phyloP scores from a whole-genome alignment of 1,140 invertebrate genomes.

The Papilio dardanus region DNA sequence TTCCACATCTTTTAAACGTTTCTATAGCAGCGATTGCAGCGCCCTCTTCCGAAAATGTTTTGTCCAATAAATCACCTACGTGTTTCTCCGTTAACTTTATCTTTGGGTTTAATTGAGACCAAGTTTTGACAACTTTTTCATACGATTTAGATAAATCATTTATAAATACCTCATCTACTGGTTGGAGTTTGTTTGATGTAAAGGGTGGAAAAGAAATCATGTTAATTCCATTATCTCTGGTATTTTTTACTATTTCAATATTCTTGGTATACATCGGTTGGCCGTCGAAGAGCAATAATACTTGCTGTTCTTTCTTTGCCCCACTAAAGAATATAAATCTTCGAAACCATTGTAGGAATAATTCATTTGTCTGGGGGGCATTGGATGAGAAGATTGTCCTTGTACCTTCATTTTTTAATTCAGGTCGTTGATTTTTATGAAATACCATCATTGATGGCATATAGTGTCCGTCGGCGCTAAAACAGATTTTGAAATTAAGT shows the following conservation, averaged over 20 bases:
- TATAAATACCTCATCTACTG: not conserved
- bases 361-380: not conserved
- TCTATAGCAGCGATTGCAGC: not conserved
- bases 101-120: not conserved
- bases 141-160: not conserved
- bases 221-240: constrained; percentile 1
- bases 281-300: not conserved
- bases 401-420: not conserved
- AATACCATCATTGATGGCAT: not conserved
- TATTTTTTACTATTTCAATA: not conserved
- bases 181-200: not conserved
- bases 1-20: constrained; percentile 5
- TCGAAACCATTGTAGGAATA: not conserved
- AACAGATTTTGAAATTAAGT: not conserved
- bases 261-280: not conserved
- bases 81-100: not conserved
- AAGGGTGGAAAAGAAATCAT: not conserved
- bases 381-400: not conserved
- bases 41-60: not conserved
- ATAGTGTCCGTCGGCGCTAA: not conserved
- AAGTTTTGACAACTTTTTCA: not conserved
- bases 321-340: not conserved
- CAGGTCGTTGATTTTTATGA: not conserved
- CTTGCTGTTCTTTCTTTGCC: constrained; percentile 9
- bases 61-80: not conserved